Evolutionary conservation across 2,888 invertebrate species (phyloP).

Genomic region (Luperina nickerlii): DNA sequence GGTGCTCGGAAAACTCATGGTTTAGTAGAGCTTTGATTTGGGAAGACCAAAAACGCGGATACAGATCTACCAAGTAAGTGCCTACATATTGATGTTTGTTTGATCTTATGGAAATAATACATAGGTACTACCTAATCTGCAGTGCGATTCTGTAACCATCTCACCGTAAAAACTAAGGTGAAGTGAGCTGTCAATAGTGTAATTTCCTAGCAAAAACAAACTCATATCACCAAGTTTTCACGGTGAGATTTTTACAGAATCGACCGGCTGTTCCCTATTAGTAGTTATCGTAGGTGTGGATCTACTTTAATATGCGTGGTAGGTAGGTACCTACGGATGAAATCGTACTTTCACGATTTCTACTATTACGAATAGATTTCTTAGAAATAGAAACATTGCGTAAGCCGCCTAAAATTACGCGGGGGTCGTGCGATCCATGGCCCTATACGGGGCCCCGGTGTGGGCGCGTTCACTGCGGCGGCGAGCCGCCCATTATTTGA

Average conservation of each 20-base stretch:
- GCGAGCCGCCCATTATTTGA: too few relatives aligned
- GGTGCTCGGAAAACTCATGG: constrained; percentile 88
- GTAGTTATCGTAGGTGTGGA: constrained; percentile 21
- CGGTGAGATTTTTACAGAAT: too few relatives aligned
- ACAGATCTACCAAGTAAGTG: constrained; percentile 71
- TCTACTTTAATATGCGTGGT: constrained; percentile 5
- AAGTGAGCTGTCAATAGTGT: too few relatives aligned
- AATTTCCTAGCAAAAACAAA: too few relatives aligned
- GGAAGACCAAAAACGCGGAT: constrained; percentile 69
- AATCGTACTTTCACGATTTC: constrained; percentile 45
- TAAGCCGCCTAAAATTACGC: background rate
- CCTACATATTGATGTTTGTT: background rate
- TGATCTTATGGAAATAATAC: background rate
- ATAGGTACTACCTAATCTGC: too few relatives aligned
- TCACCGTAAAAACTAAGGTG: too few relatives aligned
- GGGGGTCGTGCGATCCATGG: too few relatives aligned
- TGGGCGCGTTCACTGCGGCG: too few relatives aligned
- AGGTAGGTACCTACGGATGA: constrained; percentile 11
- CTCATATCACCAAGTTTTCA: too few relatives aligned
- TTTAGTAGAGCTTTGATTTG: constrained; percentile 80
- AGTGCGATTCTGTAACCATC: too few relatives aligned
- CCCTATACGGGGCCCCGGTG: too few relatives aligned
- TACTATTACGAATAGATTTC: constrained; percentile 23
- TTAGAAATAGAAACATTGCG: constrained; percentile 23
- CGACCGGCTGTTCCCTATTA: background rate